Conservation (phyloP, 2,888 invertebrate species). For the Diarsia rubi region DNA sequence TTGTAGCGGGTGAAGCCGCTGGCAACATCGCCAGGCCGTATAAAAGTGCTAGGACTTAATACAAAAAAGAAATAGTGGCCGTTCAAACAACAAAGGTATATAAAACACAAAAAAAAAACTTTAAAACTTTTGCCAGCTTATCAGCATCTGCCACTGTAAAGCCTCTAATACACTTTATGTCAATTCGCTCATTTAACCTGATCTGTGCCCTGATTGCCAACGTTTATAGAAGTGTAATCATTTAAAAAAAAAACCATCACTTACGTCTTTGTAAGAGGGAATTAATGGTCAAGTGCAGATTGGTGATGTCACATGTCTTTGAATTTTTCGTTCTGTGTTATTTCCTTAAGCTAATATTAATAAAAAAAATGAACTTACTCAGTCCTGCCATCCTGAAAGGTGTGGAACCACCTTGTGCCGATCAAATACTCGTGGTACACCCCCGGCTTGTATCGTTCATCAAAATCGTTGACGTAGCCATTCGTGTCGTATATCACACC, state of each 20-base stretch:
- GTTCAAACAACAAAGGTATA: neutral
- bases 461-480: slow-evolving; percentile 91
- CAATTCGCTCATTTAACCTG: neutral
- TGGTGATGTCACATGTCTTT: neutral
- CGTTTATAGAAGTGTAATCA: neutral
- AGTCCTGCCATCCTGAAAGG: slow-evolving; percentile 70
- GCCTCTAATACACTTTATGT: neutral
- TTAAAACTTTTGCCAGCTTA: neutral
- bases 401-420: slow-evolving; percentile 90
- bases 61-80: no score
- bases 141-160: no score
- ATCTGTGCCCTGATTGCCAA: neutral
- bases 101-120: no score
- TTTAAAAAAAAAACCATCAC: neutral
- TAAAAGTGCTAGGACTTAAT: no score
- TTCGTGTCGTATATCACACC: slow-evolving; percentile 71
- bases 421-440: slow-evolving; percentile 92
- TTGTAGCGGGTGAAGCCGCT: no score
- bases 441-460: slow-evolving; percentile 89
- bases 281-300: neutral
- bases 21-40: no score
- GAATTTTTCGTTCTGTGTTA: neutral
- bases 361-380: slow-evolving; percentile 73
- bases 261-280: neutral
- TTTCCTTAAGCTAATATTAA: no score